Evolutionary conservation across 1,140 invertebrate species (phyloP), one percentile per base, ranked within the genome.

Genomic region (Arion vulgaris): DNA sequence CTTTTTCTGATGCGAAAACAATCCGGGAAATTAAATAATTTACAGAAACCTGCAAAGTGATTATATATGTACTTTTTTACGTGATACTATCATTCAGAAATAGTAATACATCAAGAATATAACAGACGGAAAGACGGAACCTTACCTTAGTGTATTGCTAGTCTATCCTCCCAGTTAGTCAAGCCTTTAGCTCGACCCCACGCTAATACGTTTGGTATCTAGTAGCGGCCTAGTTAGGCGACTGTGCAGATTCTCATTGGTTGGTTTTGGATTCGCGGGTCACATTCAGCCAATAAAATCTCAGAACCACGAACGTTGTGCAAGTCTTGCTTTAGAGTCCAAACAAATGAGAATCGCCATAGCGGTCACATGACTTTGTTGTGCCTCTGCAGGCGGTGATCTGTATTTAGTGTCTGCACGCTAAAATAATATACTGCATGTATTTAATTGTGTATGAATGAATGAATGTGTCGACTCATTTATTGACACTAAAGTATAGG

Each of bases 161-260:
- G 19, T 81, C 13, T 38, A 36, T 26, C 11, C 49, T 36, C 69
- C 34, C n/a, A 73, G 38, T 19, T 19, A 9, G 32, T 26, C 17
- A 72, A 51, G 36, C 80, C 34, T 34, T 34, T 23, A 73, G 49
- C 34, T 57, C 78, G 49, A 62, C 80, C 66, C 69, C 80, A 81
- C 80, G 80, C 80, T 71, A 73, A 71, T 15, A 34, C 72, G 80
- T 81, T 81, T 81, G 51, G 51, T n/a, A 39, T 73, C 49, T 78
- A 39, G 69, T 26, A 72, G 41, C 49, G 69, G 78, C 62, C 23
- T 7, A 73, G 49, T n/a, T 5, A 39, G 17, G 1, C 32, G 23
- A 34, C 57, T 80, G n/a, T 62, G 15, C 1, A 34, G 2, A 34
- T 1, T 32, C 38, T 81, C 39, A 81, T 81, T 81, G 80, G 80